Base-by-base conservation (phyloP, 1,140 invertebrate genomes). In the Nephotettix cincticeps region DNA sequence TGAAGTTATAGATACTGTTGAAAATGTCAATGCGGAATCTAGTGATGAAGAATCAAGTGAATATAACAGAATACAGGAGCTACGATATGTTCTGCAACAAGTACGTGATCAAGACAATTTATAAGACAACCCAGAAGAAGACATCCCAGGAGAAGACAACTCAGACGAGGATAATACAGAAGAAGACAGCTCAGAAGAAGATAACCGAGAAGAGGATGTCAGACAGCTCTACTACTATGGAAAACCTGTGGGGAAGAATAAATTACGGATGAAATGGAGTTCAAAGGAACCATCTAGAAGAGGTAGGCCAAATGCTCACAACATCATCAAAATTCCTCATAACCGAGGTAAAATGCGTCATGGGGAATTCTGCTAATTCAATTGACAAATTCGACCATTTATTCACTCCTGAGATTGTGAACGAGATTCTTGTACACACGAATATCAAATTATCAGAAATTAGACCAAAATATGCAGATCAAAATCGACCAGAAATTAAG, bases 371-470 rank as follows among this genome's bases (percentile, higher is more conserved):
- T 29, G 66, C 66, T 68, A 68, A 14, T 47, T 25, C 66, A 1
- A 51, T 30, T 17, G 66, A 68, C 23, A 43, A 40, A 67, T 32
- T 67, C 21, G 32, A 67, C 17, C n/a, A 67, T 45, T 64, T 64
- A 30, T 64, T 64, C 14, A 64, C 61, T 64, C 61, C 61, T 29
- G 61, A 64, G 29, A 68, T 68, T 23, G 47, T 68, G 0, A 51
- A 9, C 19, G 40, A 68, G 27, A 68, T 68, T 6, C 6, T 68
- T 47, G 30, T 51, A 13, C 32, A 68, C 30, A 68, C 66, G 28
- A 68, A 68, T 68, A 30, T n/a, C 1, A 68, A 68, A 51, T 30
- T 68, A 51, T 27, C 43, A 47, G 30, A 68, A 51, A 47, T 68
- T 23, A 68, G 66, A 68, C 40, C 21, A 68, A 11, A 68, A 21